Evolutionary conservation across 1,140 invertebrate species (phyloP), one percentile per base, ranked within the genome.

Genomic region (Magallana ariakensis): DNA sequence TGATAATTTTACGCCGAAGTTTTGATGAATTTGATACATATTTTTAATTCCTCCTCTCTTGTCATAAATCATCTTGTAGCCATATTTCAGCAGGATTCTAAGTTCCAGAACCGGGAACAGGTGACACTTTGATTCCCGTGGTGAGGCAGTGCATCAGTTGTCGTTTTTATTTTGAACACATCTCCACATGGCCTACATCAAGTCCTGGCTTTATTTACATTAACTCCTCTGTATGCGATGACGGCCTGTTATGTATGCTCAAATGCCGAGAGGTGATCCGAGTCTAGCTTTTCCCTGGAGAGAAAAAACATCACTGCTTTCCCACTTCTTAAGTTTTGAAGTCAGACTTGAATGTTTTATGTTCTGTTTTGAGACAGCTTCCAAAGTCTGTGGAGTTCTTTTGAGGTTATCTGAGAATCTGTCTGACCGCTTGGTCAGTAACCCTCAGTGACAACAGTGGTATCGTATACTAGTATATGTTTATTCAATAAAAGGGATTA

Each of bases 151-250:
- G 66, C 66, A 75, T 26, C 22, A 75, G 66, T 75, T 75, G 66
- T 75, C 66, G 66, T 75, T 75, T 75, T 75, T 75, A 75, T 75
- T 75, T 75, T 75, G 66, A 33, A 75, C 66, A 75, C 66, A 75
- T 11, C 33, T 75, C 22, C 66, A 75, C 26, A 75, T 75, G 66
- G 66, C 66, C 66, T 75, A 75, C 66, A 75, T 75, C 66, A 75
- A 75, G 13, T 11, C 66, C 26, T 4, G 22, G 22, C 11, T 75
- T 75, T 75, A 75, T 75, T 75, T 75, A 75, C 66, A 75, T 75
- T 75, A 75, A 75, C 66, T 26, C 19, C 66, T 75, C 10, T 75
- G 22, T 75, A 62, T 26, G 66, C 33, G 66, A 75, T 75, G 66
- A 75, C 26, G 66, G 9, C 22, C 66, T 26, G 66, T 75, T 75